Percentiles rank a stretch among this genome's conserved stretches.
Conservation (phyloP, 2,888 invertebrate genomes). For the Epistrophe grossulariae region DNA sequence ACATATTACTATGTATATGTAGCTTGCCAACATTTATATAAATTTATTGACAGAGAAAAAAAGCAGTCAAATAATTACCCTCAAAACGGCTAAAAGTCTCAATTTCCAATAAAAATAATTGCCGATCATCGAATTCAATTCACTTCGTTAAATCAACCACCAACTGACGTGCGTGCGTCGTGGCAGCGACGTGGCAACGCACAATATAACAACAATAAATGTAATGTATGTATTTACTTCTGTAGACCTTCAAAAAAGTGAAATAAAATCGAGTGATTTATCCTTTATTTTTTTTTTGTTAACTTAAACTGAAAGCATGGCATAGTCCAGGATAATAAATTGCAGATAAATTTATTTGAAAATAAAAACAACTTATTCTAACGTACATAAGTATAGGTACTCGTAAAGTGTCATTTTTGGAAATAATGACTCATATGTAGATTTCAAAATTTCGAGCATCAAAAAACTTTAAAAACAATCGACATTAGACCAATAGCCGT, state of each 20-base stretch:
- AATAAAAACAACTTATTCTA: neutral
- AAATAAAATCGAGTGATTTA: neutral
- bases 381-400: no score
- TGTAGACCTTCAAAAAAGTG: neutral
- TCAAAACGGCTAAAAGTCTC: neutral
- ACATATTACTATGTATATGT: no score
- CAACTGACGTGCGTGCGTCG: neutral
- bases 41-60: constrained; percentile 2
- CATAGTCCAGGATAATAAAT: neutral
- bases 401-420: no score
- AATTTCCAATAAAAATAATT: constrained; percentile 12
- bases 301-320: neutral
- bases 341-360: neutral
- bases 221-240: neutral
- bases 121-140: constrained; percentile 24
- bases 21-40: neutral
- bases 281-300: constrained; percentile 10
- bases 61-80: constrained; percentile 18
- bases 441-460: no score
- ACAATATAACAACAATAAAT: neutral
- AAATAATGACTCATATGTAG: no score
- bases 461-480: no score
- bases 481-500: no score
- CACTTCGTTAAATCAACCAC: constrained; percentile 10
- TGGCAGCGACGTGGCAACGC: neutral